These are phyloP conservation scores for Pomatorhinus ruficollis DNA, from an alignment of 2,113 vertebrate genomes.

Conservation along the genomic window DNA sequence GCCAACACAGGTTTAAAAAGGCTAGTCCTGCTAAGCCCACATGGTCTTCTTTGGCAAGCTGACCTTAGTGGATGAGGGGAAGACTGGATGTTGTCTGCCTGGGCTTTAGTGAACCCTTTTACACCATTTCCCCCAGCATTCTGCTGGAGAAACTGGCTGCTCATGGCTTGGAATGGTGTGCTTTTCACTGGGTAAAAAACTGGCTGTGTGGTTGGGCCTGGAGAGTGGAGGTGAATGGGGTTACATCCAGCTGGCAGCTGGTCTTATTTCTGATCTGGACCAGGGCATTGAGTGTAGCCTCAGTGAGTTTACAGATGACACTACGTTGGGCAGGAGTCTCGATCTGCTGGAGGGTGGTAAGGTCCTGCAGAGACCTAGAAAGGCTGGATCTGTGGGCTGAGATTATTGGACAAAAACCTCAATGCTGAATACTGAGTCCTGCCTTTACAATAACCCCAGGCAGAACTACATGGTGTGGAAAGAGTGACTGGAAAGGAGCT, in stretches of 20 bases:
- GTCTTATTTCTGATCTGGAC: not conserved
- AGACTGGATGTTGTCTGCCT: not conserved
- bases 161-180: not conserved
- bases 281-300: not conserved
- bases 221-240: not conserved
- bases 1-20: not conserved
- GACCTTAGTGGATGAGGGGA: not conserved
- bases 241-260: not conserved
- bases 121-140: not conserved
- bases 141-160: not conserved
- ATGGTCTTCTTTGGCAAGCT: not conserved
- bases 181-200: not conserved
- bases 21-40: not conserved
- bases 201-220: not conserved
- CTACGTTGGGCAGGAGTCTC: accelerated
- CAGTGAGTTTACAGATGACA: not conserved
- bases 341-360: not conserved
- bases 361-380: not conserved
- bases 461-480: not conserved
- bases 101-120: not conserved
- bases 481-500: not conserved
- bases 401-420: not conserved
- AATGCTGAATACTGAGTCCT: not conserved
- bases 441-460: not conserved
- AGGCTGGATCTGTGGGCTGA: not conserved